A percentile compares a stretch with the other conserved stretches of the same genome.
Conservation (phyloP, 2,888 invertebrate genomes). For the Standfussiana lucernea region DNA sequence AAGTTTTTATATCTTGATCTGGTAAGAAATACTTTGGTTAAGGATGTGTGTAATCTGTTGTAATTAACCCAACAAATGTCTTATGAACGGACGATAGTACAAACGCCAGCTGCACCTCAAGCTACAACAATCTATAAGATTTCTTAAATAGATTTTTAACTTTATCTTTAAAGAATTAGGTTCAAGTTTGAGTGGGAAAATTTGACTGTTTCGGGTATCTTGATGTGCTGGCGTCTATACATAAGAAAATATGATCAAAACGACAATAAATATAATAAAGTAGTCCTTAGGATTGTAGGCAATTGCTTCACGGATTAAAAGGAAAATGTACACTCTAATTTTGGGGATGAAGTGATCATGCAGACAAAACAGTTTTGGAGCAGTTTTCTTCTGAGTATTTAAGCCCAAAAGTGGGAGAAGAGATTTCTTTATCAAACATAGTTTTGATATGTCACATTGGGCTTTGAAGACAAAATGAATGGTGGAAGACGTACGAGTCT, state of each 20-base stretch:
- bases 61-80: background rate
- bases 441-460: background rate
- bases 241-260: background rate
- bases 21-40: constrained; percentile 32
- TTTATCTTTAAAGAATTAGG: too few relatives aligned
- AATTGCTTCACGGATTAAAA: background rate
- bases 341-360: background rate
- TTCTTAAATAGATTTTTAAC: too few relatives aligned
- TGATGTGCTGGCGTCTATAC: too few relatives aligned
- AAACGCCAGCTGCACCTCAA: too few relatives aligned
- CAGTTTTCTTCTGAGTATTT: too few relatives aligned
- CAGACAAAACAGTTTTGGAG: background rate
- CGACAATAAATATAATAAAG: background rate
- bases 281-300: background rate
- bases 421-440: background rate
- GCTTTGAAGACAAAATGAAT: background rate
- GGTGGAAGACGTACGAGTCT: background rate
- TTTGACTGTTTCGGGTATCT: too few relatives aligned
- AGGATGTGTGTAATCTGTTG: constrained; percentile 26
- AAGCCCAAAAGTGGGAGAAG: background rate
- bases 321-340: background rate
- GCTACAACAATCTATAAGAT: too few relatives aligned
- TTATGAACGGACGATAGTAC: background rate
- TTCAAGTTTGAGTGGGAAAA: too few relatives aligned
- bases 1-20: constrained; percentile 60